A percentile compares a stretch with the other conserved stretches of the same genome.
phyloP scores from a whole-genome alignment of 2,113 vertebrate species.

The Microcebus lehilahytsara region DNA sequence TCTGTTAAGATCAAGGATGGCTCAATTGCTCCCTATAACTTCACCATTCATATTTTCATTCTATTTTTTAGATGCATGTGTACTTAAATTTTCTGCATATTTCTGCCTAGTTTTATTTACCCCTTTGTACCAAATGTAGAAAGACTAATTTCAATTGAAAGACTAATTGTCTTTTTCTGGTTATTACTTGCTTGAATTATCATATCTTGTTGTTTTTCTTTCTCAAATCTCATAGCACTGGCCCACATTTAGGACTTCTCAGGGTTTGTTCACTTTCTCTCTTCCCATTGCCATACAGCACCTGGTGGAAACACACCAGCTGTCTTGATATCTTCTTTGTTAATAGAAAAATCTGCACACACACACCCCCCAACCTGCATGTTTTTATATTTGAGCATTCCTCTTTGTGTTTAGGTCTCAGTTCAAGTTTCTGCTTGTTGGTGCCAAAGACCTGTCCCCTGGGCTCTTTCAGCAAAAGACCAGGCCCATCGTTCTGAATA shows the following conservation, averaged over 20 bases:
- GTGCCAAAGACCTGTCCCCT: neutral
- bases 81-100: neutral
- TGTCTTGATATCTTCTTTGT: neutral
- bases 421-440: neutral
- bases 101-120: neutral
- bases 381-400: neutral
- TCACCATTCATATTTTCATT: neutral
- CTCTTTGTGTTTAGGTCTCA: neutral
- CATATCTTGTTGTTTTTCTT: neutral
- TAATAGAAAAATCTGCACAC: neutral
- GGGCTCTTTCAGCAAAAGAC: neutral
- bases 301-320: neutral
- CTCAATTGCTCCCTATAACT: neutral
- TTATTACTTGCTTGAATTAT: neutral
- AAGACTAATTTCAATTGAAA: neutral
- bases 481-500: neutral
- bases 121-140: neutral
- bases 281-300: accelerated
- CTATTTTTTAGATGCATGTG: neutral
- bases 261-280: accelerated
- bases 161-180: neutral
- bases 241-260: neutral
- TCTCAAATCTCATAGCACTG: neutral
- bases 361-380: accelerated
- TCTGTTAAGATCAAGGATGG: neutral